Evolutionary conservation across 30 jellyfish, hydroid and myxozoan genomes (phyloP).

Genomic region (Aurelia sp.): DNA sequence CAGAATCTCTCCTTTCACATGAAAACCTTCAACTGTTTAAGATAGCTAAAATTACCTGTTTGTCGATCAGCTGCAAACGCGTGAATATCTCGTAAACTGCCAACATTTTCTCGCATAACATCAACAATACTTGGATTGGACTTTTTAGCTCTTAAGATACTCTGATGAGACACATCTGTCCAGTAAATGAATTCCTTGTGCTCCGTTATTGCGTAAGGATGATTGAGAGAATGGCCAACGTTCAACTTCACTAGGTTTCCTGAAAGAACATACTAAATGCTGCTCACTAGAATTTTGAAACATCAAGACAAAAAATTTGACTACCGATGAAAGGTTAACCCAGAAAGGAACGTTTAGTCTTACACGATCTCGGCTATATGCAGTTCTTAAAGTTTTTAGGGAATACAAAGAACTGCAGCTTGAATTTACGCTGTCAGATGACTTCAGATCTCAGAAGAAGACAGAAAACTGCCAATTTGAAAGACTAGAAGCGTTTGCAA

Average conservation of each 20-base stretch:
- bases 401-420: too few species aligned
- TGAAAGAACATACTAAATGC: not conserved
- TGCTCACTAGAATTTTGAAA: too few species aligned
- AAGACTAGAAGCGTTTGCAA: too few species aligned
- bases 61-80: slow-evolving; percentile 79
- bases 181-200: slow-evolving; percentile 75
- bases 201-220: slow-evolving; percentile 84
- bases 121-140: slow-evolving; percentile 21
- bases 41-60: slow-evolving; percentile 47
- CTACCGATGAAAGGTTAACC: too few species aligned
- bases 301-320: too few species aligned
- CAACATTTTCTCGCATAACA: slow-evolving; percentile 26
- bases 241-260: slow-evolving; percentile 53
- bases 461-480: too few species aligned
- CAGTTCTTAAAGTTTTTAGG: too few species aligned
- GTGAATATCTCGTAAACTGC: slow-evolving; percentile 88
- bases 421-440: too few species aligned
- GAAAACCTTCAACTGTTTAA: not conserved
- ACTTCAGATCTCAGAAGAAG: too few species aligned
- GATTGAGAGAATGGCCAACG: slow-evolving; percentile 25
- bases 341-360: too few species aligned
- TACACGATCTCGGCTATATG: too few species aligned
- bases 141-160: slow-evolving; percentile 50
- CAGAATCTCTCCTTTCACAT: not conserved
- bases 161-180: slow-evolving; percentile 87